Conservation (phyloP, 2,113 vertebrate genomes). For the Eclectus roratus region DNA sequence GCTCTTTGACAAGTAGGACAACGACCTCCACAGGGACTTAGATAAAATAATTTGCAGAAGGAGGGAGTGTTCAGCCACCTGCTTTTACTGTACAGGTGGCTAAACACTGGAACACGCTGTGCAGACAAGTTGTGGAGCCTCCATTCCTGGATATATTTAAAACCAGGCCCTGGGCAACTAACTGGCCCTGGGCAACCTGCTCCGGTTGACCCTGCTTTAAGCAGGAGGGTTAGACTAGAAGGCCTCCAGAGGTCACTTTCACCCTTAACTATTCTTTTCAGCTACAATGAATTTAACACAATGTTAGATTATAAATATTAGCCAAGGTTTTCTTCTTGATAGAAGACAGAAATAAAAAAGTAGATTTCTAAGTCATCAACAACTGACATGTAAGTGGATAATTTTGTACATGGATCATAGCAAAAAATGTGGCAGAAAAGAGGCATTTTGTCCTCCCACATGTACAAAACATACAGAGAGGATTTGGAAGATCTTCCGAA, state of each 20-base stretch:
- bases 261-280: not conserved
- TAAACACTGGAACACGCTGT: not conserved
- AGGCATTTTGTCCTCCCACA: not conserved
- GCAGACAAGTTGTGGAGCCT: not conserved
- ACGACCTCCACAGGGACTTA: not conserved
- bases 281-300: not conserved
- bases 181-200: not conserved
- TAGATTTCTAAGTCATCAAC: not conserved
- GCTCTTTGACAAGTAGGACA: not conserved
- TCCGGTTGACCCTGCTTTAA: not conserved
- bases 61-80: not conserved
- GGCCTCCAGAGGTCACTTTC: not conserved
- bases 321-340: not conserved
- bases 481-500: not conserved
- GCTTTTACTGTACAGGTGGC: not conserved
- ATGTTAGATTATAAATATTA: not conserved
- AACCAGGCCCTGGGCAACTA: not conserved
- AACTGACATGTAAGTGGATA: not conserved
- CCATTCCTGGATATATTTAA: not conserved
- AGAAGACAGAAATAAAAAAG: not conserved
- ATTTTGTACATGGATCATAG: not conserved
- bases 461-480: not conserved
- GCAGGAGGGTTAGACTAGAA: not conserved
- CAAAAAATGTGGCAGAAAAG: not conserved
- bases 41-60: not conserved